Conservation (phyloP, 2,888 invertebrate genomes). For the Notodonta ziczac region DNA sequence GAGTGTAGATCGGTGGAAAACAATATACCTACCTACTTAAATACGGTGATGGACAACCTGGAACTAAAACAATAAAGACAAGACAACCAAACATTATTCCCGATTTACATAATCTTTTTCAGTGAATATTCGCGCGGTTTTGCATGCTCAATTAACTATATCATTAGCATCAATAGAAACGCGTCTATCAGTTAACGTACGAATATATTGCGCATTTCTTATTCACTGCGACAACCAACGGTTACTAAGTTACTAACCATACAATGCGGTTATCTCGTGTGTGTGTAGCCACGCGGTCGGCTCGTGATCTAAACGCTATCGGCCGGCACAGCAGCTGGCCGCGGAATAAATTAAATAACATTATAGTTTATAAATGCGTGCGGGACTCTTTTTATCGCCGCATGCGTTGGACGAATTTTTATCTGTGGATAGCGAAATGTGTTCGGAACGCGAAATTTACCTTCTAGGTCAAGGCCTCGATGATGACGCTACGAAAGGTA, state of each 20-base stretch:
- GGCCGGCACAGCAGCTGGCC: constrained; percentile 28
- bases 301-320: constrained; percentile 38
- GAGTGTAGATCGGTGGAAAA: too few species aligned
- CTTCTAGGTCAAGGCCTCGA: constrained; percentile 30
- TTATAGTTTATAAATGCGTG: constrained; percentile 33
- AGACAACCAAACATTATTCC: too few species aligned
- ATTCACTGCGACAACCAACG: neutral
- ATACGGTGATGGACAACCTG: too few species aligned
- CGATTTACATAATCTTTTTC: too few species aligned
- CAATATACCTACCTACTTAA: too few species aligned
- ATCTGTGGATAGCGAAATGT: neutral
- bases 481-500: neutral
- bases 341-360: constrained; percentile 30
- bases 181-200: too few species aligned
- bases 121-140: too few species aligned
- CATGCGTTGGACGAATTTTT: neutral
- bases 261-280: constrained; percentile 39
- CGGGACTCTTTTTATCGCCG: constrained; percentile 6
- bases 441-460: constrained; percentile 8
- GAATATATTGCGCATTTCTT: neutral
- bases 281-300: constrained; percentile 26
- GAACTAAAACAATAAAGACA: too few species aligned
- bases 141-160: too few species aligned
- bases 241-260: neutral
- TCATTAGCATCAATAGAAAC: too few species aligned